Evolutionary conservation across 1,140 invertebrate species (phyloP), one percentile per base, ranked within the genome.

Genomic region (Bombyx mori): DNA sequence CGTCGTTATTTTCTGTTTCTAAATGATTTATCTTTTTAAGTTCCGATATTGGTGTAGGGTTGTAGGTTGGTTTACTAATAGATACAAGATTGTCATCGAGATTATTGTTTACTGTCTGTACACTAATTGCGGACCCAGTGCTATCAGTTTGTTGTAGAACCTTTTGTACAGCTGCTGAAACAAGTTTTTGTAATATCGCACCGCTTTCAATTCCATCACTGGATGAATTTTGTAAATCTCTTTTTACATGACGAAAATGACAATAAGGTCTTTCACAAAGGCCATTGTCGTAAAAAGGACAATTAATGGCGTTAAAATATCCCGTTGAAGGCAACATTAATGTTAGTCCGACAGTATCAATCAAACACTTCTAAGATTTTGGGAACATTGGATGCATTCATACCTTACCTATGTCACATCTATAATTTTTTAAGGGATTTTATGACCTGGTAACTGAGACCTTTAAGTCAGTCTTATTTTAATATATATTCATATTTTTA

Each of bases 281-380:
- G 54, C 93, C 92, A 79, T 89, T 93, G 66, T 94, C 91, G 74
- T 91, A 95, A 89, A 93, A 97, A 43, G 96, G 95, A 83, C 96
- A 97, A 65, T 90, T 90, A 54, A 96, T 91, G 61, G 90, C 91
- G 88, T 94, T 93, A 75, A 97, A 97, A 74, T 94, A 94, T 62
- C 95, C 95, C 66, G 93, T 94, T 52, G 94, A 94, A 43, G 95
- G 94, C 78, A 97, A 90, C 96, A 97, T 97, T 63, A 43, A 35
- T 35, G 26, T 51, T 35, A 35, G 26, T 35, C 63, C 51, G 22
- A 49, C 48, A 49, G 3, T n/a, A 49, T 18, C 7, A 49, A 49
- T 7, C 7, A 49, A 49, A 35, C 26, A 35, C 26, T 35, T 35
- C 26, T 35, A 35, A 35, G 26, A 35, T 35, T 35, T 35, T 35